Conservation (phyloP, 2,888 invertebrate species). For the Metalampra italica region DNA sequence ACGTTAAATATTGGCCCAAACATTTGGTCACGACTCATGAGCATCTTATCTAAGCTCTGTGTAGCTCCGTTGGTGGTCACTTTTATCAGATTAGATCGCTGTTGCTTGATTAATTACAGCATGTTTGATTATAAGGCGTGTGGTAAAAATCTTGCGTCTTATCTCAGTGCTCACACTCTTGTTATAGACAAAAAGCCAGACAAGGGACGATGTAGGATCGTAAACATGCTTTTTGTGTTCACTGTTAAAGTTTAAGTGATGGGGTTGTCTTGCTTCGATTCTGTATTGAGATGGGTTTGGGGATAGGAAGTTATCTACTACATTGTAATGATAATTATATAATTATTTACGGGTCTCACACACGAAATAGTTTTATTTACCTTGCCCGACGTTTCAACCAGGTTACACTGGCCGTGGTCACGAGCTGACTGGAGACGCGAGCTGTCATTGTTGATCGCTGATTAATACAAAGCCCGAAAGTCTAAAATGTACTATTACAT, state of each 20-base stretch:
- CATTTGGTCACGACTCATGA: constrained; percentile 4
- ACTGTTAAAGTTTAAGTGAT: background rate
- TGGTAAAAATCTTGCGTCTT: constrained; percentile 41
- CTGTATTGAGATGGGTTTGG: background rate
- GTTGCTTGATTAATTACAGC: constrained; percentile 56
- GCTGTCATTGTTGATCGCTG: too few species aligned
- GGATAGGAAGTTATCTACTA: background rate
- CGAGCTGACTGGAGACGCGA: too few species aligned
- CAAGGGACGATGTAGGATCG: constrained; percentile 15
- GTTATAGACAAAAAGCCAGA: constrained; percentile 28
- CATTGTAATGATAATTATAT: too few species aligned
- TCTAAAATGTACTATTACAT: too few species aligned
- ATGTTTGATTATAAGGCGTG: constrained; percentile 43
- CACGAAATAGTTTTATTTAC: too few species aligned
- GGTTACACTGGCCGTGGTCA: too few species aligned
- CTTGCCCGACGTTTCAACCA: too few species aligned
- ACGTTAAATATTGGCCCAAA: background rate
- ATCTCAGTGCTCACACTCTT: constrained; percentile 34
- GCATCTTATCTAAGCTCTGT: background rate
- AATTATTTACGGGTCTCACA: too few species aligned
- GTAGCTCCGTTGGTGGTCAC: constrained; percentile 48
- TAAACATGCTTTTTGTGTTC: constrained; percentile 2
- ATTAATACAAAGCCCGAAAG: too few species aligned
- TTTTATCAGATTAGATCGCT: constrained; percentile 43
- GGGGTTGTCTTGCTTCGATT: background rate